A percentile compares a stretch with the other conserved stretches of the same genome.
Evolutionary conservation across 2,113 vertebrate genomes (phyloP).

Genomic region (Odobenus rosmarus): DNA sequence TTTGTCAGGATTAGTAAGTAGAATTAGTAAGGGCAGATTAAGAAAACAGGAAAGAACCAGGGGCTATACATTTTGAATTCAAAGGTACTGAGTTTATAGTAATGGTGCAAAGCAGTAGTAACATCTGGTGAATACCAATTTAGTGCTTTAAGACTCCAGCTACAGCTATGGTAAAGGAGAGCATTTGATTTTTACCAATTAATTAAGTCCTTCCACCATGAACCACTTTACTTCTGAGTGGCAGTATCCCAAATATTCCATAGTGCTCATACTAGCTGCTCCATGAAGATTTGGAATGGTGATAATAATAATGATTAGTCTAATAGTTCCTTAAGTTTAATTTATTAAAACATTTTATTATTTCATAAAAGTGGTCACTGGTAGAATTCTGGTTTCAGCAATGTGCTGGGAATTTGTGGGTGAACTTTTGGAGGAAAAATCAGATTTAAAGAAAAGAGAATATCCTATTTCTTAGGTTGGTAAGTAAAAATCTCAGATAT

Average conservation of each 20-base stretch:
- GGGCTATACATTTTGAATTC: not conserved
- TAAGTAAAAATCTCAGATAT: not conserved
- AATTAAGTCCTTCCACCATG: not conserved
- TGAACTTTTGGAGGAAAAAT: not conserved
- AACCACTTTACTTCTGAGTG: not conserved
- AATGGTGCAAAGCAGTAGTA: not conserved
- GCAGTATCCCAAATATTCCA: not conserved
- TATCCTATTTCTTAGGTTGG: not conserved
- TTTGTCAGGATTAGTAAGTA: constrained; percentile 31
- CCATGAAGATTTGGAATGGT: not conserved
- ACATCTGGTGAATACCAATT: not conserved
- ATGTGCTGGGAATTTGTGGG: not conserved
- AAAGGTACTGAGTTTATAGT: not conserved
- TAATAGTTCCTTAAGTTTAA: not conserved
- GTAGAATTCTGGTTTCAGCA: not conserved
- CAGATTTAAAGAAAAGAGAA: not conserved
- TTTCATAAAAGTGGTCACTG: not conserved
- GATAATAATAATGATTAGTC: not conserved
- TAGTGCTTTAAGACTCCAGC: not conserved
- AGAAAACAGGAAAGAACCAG: constrained; percentile 37
- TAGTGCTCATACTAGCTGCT: not conserved
- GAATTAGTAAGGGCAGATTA: not conserved
- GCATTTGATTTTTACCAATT: not conserved
- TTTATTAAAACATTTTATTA: not conserved
- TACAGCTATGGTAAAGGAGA: not conserved